phyloP scores from a whole-genome alignment of 2,797 vertebrate genomes.

The Schizopygopsis pylzovi region DNA sequence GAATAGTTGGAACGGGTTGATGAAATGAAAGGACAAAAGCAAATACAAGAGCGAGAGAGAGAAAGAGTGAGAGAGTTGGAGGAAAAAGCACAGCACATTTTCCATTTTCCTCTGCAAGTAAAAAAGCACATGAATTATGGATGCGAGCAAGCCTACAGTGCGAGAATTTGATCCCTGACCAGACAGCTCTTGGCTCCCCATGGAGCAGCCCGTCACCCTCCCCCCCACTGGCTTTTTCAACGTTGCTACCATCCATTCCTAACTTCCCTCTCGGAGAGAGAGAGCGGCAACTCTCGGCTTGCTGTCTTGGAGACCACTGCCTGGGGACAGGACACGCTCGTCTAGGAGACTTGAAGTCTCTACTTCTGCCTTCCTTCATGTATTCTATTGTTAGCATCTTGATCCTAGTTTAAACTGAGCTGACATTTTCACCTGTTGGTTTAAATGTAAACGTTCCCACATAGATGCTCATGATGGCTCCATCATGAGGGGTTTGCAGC shows the following conservation, averaged over 20 bases:
- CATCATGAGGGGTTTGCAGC: background rate
- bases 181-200: constrained; percentile 64
- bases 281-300: constrained; percentile 30
- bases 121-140: constrained; percentile 66
- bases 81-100: constrained; percentile 59
- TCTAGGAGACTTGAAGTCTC: constrained; percentile 9
- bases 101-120: constrained; percentile 63
- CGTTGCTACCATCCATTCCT: constrained; percentile 56
- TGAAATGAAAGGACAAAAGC: constrained; percentile 55
- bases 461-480: constrained; percentile 6
- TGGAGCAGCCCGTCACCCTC: constrained; percentile 47
- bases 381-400: constrained; percentile 30
- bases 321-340: constrained; percentile 36
- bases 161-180: constrained; percentile 67
- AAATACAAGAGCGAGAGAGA: constrained; percentile 24
- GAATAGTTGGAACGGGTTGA: constrained; percentile 32
- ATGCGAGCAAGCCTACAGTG: constrained; percentile 62
- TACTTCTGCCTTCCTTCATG: background rate
- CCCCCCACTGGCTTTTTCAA: constrained; percentile 58
- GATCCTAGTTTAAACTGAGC: constrained; percentile 16
- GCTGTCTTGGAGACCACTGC: constrained; percentile 16
- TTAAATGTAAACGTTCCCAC: constrained; percentile 25
- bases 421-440: constrained; percentile 40
- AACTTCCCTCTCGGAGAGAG: constrained; percentile 43
- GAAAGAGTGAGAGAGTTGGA: constrained; percentile 32